Conservation (phyloP, 2,888 invertebrate genomes). For the Ypsolopha scabrella region DNA sequence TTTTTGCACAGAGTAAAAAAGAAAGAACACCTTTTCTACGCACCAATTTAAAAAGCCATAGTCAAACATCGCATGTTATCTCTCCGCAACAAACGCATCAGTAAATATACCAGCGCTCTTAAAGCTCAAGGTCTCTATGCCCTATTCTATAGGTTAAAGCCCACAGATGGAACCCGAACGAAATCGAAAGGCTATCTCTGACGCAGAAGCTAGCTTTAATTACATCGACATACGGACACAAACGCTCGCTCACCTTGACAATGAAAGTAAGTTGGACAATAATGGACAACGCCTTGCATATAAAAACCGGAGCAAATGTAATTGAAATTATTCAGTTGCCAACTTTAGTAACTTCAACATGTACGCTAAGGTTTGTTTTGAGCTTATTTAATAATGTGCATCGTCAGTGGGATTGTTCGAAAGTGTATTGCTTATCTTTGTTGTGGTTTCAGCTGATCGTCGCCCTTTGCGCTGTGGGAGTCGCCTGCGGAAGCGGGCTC, state of each 20-base stretch:
- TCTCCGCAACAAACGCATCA: constrained; percentile 29
- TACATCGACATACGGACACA: constrained; percentile 12
- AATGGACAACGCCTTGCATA: constrained; percentile 38
- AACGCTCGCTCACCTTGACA: constrained; percentile 50
- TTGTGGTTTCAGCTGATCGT: constrained; percentile 57
- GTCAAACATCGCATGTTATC: background rate
- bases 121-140: background rate
- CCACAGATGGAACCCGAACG: constrained; percentile 15
- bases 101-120: constrained; percentile 11
- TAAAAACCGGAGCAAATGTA: constrained; percentile 59
- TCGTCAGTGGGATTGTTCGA: background rate
- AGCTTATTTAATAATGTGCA: background rate
- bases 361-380: constrained; percentile 54
- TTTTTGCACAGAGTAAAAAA: too few species aligned
- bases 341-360: constrained; percentile 60
- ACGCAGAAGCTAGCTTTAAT: constrained; percentile 42
- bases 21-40: too few species aligned
- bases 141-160: too few species aligned
- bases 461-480: constrained; percentile 70
- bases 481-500: constrained; percentile 69
- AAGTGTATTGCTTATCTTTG: background rate
- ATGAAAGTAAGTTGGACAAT: constrained; percentile 61
- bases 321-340: constrained; percentile 64
- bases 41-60: too few species aligned
- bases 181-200: constrained; percentile 65